These are phyloP conservation scores for Parapristionchus giblindavisi DNA, from an alignment of 2,888 invertebrate species.

Conservation along the genomic window DNA sequence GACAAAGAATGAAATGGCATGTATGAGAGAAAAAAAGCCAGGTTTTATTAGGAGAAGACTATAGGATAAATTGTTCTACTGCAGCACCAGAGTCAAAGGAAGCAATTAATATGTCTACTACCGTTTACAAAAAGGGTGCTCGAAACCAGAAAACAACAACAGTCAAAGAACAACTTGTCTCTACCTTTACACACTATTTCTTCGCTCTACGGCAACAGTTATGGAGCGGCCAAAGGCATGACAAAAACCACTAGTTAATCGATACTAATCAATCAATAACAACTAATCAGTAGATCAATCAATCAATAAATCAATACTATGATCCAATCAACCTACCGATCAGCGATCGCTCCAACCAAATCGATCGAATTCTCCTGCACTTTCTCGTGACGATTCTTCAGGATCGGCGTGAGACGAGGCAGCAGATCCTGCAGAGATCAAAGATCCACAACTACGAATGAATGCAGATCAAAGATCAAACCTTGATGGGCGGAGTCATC, in stretches of 20 bases:
- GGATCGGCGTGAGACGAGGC: conserved; percentile 82
- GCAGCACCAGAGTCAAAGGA: too few relatives aligned
- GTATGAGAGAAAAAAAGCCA: not conserved
- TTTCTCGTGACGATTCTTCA: conserved; percentile 87
- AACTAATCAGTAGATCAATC: too few relatives aligned
- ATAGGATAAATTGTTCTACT: too few relatives aligned
- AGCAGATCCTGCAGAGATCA: conserved; percentile 72
- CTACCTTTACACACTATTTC: too few relatives aligned
- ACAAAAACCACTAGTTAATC: not conserved
- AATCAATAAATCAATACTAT: too few relatives aligned
- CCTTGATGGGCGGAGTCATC: conserved; percentile 99
- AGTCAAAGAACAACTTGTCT: too few relatives aligned
- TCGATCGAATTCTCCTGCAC: conserved; percentile 99
- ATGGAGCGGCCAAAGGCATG: too few relatives aligned
- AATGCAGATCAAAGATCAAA: conserved; percentile 17
- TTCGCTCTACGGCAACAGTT: too few relatives aligned
- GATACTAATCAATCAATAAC: not conserved
- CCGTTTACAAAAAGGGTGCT: too few relatives aligned
- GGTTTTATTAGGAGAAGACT: too few relatives aligned
- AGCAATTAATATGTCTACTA: too few relatives aligned
- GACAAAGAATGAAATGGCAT: conserved; percentile 15
- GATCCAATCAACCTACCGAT: conserved; percentile 72
- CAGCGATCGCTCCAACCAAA: conserved; percentile 97
- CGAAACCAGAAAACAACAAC: too few relatives aligned
- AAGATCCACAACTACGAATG: not conserved